phyloP scores from a whole-genome alignment of 64 coral and sea anemone species.

The Montipora cactus region DNA sequence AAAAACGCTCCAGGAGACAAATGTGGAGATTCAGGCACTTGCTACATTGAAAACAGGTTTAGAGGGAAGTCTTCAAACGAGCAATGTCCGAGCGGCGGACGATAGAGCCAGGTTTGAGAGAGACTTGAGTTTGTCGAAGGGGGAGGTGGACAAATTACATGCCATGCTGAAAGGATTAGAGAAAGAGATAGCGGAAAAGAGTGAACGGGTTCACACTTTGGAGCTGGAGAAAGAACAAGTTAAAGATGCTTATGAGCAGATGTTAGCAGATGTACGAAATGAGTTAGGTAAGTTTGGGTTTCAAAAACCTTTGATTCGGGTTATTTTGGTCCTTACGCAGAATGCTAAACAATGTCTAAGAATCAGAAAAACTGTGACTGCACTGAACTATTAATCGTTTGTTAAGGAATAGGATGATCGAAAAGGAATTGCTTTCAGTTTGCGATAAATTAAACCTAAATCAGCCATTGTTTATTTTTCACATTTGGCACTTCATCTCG shows the following conservation, averaged over 20 bases:
- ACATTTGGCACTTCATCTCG: too few relatives aligned
- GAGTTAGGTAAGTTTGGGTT: conserved; percentile 46
- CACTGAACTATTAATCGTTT: too few relatives aligned
- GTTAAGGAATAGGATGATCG: too few relatives aligned
- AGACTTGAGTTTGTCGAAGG: conserved; percentile 25
- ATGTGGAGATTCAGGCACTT: conserved; percentile 23
- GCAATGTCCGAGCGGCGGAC: conserved; percentile 16
- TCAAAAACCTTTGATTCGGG: too few relatives aligned
- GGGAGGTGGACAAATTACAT: neutral
- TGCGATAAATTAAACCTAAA: too few relatives aligned
- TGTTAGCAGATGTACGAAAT: conserved; percentile 47
- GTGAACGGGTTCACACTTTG: neutral
- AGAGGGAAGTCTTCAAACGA: conserved; percentile 40
- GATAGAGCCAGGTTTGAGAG: neutral
- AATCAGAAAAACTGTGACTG: too few relatives aligned
- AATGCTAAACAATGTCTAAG: too few relatives aligned
- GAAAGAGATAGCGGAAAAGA: conserved; percentile 11
- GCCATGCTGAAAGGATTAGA: neutral
- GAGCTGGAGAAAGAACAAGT: conserved; percentile 29
- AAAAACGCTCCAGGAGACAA: conserved; percentile 15
- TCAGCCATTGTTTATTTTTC: too few relatives aligned
- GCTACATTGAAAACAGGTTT: conserved; percentile 22
- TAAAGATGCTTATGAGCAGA: conserved; percentile 57
- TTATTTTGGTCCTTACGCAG: too few relatives aligned
- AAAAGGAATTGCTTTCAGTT: too few relatives aligned